Base-by-base conservation (phyloP, 1,140 invertebrate species). In the Eupristina koningsbergeri region DNA sequence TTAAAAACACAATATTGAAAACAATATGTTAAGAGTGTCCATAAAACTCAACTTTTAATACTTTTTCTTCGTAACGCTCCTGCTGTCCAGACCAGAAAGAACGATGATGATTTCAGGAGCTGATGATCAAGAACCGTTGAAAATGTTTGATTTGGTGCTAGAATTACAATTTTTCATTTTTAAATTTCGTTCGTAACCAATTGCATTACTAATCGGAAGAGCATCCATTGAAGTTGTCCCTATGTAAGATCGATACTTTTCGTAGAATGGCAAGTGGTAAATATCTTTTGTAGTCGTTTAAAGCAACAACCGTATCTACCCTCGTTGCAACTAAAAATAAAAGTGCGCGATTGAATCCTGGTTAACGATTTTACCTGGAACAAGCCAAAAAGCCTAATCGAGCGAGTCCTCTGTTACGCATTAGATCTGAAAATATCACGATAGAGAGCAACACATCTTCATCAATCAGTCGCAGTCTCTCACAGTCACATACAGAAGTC, bases 301-400 rank as follows among this genome's bases (percentile, higher is more conserved):
- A 50, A 15, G 29, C 34, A 67, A 36, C 9, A n/a, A n/a, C n/a
- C n/a, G n/a, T n/a, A n/a, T n/a, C n/a, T 15, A 50, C 47, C 13
- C 47, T 7, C 15, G 17, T 17, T 50, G 47, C 47, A 50, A 8
- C 8, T 15, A 17, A 26, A 58, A 58, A 58, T 26, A 58, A 7
- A 17, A 34, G 64, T 17, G 0, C 0, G 8, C 73, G 47, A 53
- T 34, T 29, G 45, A 45, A 26, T 26, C 15, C 69, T 75, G 29
- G 47, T 53, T 75, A 73, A 73, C 19, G 73, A 53, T 53, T 47
- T 75, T 75, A 75, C 47, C 47, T 29, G 45, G 45, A 74, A 50
- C 36, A 45, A 64, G n/a, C 3, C 17, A 7, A 45, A 26, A 50
- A 53, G n/a, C 19, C 29, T 63, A 53, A 80, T 47, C 39, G 41